Percentiles rank a stretch among this genome's conserved stretches.
Evolutionary conservation across 2,797 vertebrate species (phyloP).

Genomic region (Hoplostethus atlanticus): DNA sequence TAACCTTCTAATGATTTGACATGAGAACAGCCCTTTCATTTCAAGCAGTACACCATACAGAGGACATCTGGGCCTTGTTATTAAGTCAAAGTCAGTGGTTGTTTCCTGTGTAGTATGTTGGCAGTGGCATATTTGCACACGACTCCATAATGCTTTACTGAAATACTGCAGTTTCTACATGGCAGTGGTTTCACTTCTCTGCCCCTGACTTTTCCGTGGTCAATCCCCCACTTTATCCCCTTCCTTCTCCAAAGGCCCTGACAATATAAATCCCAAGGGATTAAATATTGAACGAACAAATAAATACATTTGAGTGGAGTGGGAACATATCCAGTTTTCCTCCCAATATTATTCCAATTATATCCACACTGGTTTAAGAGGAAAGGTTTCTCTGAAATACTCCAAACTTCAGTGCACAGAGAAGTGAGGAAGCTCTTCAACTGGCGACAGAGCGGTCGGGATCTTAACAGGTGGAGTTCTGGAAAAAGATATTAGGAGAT

Average conservation of each 20-base stretch:
- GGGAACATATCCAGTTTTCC: not conserved
- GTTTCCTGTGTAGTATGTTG: not conserved
- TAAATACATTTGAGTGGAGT: not conserved
- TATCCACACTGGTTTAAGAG: not conserved
- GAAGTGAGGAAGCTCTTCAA: not conserved
- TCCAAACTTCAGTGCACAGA: constrained; percentile 6
- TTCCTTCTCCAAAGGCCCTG: too few relatives aligned
- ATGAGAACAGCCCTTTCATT: not conserved
- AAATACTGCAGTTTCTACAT: not conserved
- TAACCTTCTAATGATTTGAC: not conserved
- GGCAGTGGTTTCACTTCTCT: not conserved
- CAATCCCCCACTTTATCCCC: too few relatives aligned
- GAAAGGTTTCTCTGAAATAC: not conserved
- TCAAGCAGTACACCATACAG: not conserved
- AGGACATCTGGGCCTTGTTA: not conserved
- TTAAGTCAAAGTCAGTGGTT: not conserved
- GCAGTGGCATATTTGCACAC: not conserved
- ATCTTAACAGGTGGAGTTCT: constrained; percentile 68
- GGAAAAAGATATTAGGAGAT: not conserved
- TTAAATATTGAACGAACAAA: not conserved
- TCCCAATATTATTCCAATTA: constrained; percentile 48
- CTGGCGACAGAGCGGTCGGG: not conserved
- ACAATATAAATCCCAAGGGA: too few relatives aligned
- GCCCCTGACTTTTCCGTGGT: too few relatives aligned
- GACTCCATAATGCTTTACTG: not conserved